A percentile compares a stretch with the other conserved stretches of the same genome.
Evolutionary conservation across 2,888 invertebrate species (phyloP).

Genomic region (Catocala fraxini): DNA sequence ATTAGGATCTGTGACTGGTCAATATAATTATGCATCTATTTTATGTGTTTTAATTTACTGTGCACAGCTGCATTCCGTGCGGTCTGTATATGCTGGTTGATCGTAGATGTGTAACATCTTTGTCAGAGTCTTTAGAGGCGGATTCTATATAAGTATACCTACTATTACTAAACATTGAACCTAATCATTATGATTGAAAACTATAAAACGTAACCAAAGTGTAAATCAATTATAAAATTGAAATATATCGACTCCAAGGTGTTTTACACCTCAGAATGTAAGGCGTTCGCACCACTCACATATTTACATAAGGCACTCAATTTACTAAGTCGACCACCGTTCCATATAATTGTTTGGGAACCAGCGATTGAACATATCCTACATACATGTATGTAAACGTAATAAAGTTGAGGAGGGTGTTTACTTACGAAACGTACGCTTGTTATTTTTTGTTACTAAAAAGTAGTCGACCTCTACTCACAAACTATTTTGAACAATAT

Average conservation of each 20-base stretch:
- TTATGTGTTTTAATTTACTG: too few relatives aligned
- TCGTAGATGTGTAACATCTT: too few relatives aligned
- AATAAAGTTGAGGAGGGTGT: constrained; percentile 73
- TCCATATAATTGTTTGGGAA: constrained; percentile 48
- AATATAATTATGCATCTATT: too few relatives aligned
- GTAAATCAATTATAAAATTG: too few relatives aligned
- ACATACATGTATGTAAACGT: constrained; percentile 48
- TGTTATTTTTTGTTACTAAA: constrained; percentile 56
- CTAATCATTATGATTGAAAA: too few relatives aligned
- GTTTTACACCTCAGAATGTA: constrained; percentile 36
- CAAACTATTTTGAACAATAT: constrained; percentile 57
- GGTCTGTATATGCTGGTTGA: too few relatives aligned
- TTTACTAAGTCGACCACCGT: constrained; percentile 42
- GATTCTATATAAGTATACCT: too few relatives aligned
- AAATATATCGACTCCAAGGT: not conserved
- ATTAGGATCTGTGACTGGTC: too few relatives aligned
- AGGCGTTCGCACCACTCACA: constrained; percentile 43
- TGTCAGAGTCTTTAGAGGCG: too few relatives aligned
- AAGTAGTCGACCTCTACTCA: constrained; percentile 59
- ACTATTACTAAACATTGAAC: too few relatives aligned
- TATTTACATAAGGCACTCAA: constrained; percentile 58
- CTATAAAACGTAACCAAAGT: too few relatives aligned
- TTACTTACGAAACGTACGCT: constrained; percentile 53
- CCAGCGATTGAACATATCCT: constrained; percentile 35
- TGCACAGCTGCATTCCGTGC: too few relatives aligned